Percentiles rank a stretch among this genome's conserved stretches.
Conservation (phyloP, 2,888 invertebrate species). For the Hypolimnas misippus region DNA sequence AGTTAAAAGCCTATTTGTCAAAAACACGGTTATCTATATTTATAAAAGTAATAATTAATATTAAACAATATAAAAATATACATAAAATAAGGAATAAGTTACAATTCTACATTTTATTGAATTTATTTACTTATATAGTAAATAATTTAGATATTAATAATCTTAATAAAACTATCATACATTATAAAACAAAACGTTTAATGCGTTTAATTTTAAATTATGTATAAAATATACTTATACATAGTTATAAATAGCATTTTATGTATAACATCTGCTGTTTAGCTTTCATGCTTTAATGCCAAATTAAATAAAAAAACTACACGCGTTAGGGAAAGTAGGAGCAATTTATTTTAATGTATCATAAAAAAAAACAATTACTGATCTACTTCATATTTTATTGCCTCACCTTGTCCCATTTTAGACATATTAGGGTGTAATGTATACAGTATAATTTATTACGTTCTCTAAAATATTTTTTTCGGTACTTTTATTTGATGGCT, state of each 20-base stretch:
- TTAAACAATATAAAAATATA: too few relatives aligned
- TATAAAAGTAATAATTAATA: too few relatives aligned
- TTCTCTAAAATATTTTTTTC: background rate
- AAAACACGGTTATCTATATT: too few relatives aligned
- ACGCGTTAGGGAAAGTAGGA: conserved; percentile 3
- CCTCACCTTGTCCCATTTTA: conserved; percentile 36
- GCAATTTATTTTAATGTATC: conserved; percentile 13
- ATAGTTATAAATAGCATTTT: background rate
- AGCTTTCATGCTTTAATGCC: conserved; percentile 4
- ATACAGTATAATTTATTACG: conserved; percentile 19
- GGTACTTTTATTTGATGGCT: background rate
- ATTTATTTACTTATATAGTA: too few relatives aligned
- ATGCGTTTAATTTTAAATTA: too few relatives aligned
- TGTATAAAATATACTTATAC: too few relatives aligned
- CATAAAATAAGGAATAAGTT: too few relatives aligned
- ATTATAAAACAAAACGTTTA: too few relatives aligned
- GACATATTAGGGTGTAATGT: conserved; percentile 24
- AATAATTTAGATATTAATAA: too few relatives aligned
- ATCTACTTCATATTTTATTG: conserved; percentile 17
- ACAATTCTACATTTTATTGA: too few relatives aligned
- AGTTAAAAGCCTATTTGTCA: too few relatives aligned
- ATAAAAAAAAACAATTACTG: conserved; percentile 19
- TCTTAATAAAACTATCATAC: too few relatives aligned
- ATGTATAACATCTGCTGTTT: background rate
- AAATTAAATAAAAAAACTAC: background rate